phyloP scores from a whole-genome alignment of 53 echinoderm and acorn worm genomes.

The Antedon mediterranea region DNA sequence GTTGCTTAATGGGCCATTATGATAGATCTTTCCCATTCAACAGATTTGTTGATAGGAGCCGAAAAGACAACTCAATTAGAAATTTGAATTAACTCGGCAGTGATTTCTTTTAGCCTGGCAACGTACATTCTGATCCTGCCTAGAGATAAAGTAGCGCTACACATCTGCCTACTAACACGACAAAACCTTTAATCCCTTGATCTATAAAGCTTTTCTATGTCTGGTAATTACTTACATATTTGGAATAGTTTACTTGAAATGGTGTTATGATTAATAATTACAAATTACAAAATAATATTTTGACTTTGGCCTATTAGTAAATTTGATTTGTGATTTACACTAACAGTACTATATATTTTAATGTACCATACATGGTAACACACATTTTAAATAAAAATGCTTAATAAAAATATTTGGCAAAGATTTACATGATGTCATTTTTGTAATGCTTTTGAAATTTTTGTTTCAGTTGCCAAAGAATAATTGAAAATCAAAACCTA shows the following conservation, averaged over 20 bases:
- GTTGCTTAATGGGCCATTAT: neutral
- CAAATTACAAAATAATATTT: too few relatives aligned
- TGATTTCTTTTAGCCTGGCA: neutral
- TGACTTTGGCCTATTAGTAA: too few relatives aligned
- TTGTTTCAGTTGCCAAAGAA: too few relatives aligned
- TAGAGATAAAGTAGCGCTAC: neutral
- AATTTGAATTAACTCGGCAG: neutral
- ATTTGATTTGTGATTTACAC: too few relatives aligned
- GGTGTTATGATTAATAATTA: too few relatives aligned
- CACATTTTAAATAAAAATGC: too few relatives aligned
- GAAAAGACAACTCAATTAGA: neutral
- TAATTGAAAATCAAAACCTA: too few relatives aligned
- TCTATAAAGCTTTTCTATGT: neutral
- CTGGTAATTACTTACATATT: neutral
- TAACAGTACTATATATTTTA: too few relatives aligned
- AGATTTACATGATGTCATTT: too few relatives aligned
- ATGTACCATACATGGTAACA: too few relatives aligned
- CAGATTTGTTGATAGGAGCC: neutral
- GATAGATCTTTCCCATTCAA: neutral
- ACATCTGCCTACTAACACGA: neutral
- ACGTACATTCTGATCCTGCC: neutral
- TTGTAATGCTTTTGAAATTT: too few relatives aligned
- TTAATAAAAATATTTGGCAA: too few relatives aligned
- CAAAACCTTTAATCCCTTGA: neutral
- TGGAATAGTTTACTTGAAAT: neutral